Percentiles rank a stretch among this genome's conserved stretches.
Evolutionary conservation across 2,888 invertebrate genomes (phyloP).

Genomic region (Desoria tigrina): DNA sequence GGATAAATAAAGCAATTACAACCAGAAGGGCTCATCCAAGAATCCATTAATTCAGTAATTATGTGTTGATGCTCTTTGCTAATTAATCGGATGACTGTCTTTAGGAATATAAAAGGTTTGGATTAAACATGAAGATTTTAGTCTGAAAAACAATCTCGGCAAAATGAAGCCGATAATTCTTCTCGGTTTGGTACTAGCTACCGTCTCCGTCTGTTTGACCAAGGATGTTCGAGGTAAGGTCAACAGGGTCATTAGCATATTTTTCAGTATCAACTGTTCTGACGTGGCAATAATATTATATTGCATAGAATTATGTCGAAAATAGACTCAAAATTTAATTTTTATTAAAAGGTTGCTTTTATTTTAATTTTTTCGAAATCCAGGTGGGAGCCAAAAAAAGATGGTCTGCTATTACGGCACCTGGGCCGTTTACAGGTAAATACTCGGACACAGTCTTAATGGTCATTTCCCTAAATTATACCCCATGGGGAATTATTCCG

Average conservation of each 20-base stretch:
- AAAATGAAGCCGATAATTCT: constrained; percentile 12
- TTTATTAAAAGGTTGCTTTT: not conserved
- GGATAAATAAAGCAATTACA: too few species aligned
- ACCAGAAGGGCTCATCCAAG: too few species aligned
- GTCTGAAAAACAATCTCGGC: not conserved
- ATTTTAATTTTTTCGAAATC: not conserved
- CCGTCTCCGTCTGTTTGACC: not conserved
- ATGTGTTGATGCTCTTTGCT: too few species aligned
- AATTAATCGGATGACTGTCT: too few species aligned
- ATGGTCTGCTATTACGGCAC: constrained; percentile 55
- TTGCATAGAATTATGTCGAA: too few species aligned
- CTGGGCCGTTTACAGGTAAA: constrained; percentile 54
- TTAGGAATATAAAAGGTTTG: too few species aligned
- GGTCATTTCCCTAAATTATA: too few species aligned
- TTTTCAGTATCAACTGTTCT: too few species aligned
- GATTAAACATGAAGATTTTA: not conserved
- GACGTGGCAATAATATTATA: too few species aligned
- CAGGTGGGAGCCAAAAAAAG: constrained; percentile 21
- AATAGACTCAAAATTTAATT: not conserved
- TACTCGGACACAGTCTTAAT: too few species aligned
- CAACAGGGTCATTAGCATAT: not conserved
- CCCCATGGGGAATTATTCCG: too few species aligned
- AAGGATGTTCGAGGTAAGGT: constrained; percentile 3
- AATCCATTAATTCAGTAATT: too few species aligned
- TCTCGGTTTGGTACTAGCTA: constrained; percentile 3